phyloP scores from a whole-genome alignment of 30 jellyfish, hydroid and myxozoan species.

The Haliclystus octoradiatus region DNA sequence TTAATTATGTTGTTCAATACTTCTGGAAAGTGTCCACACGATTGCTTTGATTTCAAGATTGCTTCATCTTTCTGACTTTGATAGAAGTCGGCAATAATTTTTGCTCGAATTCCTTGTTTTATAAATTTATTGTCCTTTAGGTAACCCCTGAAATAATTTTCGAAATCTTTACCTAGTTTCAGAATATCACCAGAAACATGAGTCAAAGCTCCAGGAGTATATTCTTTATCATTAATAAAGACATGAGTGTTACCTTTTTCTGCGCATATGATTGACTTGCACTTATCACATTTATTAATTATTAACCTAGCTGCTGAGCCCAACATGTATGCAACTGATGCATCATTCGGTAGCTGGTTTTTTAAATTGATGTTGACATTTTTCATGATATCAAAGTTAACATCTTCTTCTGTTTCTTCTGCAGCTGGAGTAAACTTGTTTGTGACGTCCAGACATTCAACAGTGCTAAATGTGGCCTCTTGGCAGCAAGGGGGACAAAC shows the following conservation, averaged over 20 bases:
- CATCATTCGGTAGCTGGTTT: neutral
- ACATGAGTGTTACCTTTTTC: neutral
- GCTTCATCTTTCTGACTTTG: neutral
- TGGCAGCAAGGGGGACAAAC: no score
- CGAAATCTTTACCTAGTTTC: neutral
- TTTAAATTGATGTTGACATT: neutral
- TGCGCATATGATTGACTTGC: neutral
- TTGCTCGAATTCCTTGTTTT: neutral
- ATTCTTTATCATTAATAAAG: neutral
- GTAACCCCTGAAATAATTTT: neutral
- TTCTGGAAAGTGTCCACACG: neutral
- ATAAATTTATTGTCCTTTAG: neutral
- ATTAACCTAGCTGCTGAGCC: neutral
- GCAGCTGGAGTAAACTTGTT: no score
- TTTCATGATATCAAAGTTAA: neutral
- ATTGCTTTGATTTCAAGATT: neutral
- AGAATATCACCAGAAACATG: neutral
- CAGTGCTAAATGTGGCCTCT: no score
- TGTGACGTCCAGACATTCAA: no score
- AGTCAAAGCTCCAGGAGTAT: neutral
- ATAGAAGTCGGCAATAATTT: neutral
- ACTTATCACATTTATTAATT: neutral
- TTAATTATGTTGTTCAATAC: neutral
- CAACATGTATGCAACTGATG: neutral
- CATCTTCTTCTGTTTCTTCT: no score